A percentile compares a stretch with the other conserved stretches of the same genome.
Evolutionary conservation across 2,113 vertebrate species (phyloP).

Genomic region (Cyanoramphus novaezelandiae): DNA sequence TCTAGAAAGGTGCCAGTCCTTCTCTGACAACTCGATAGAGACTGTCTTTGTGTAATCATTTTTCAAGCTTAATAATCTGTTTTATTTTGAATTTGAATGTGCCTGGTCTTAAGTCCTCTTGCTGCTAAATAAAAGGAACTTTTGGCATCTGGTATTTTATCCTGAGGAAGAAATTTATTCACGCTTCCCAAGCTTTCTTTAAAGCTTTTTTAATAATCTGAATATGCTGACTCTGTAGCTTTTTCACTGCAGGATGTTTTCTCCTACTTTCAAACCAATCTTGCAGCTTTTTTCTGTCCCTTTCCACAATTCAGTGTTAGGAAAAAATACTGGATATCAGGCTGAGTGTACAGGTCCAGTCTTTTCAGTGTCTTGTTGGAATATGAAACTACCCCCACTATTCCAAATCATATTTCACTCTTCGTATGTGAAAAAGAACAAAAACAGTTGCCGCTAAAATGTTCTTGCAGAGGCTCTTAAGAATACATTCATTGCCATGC

Average conservation of each 20-base stretch:
- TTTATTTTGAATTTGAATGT: neutral
- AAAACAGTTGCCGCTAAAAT: neutral
- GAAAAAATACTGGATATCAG: neutral
- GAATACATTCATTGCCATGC: neutral
- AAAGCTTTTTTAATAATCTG: conserved; percentile 8
- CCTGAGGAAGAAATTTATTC: neutral
- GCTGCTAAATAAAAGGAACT: neutral
- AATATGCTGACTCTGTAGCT: neutral
- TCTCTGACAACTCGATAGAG: neutral
- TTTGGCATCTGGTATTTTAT: neutral
- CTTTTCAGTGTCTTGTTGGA: neutral
- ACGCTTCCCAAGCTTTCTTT: neutral
- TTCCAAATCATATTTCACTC: neutral
- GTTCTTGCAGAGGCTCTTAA: neutral
- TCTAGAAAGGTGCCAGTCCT: neutral
- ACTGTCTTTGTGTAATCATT: neutral
- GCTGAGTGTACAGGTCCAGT: neutral
- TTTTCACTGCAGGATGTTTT: neutral
- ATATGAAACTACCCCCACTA: neutral
- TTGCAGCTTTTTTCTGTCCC: neutral
- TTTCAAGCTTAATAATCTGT: neutral
- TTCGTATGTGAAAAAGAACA: neutral
- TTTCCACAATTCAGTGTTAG: neutral
- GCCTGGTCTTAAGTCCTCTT: neutral
- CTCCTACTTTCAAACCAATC: neutral